phyloP scores from a whole-genome alignment of 2,797 vertebrate species.

The Megalops cyprinoides region DNA sequence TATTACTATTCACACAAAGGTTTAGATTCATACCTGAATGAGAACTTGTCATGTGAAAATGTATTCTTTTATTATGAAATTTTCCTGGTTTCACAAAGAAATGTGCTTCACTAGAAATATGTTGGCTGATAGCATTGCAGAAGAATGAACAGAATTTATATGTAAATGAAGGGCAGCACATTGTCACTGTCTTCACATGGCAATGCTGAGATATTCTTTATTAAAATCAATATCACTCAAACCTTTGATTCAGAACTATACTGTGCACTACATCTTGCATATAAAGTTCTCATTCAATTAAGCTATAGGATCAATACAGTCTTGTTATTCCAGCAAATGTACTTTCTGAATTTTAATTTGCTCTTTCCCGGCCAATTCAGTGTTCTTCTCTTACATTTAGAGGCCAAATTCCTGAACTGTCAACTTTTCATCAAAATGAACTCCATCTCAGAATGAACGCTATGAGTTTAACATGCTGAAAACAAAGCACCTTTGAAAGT shows the following conservation, averaged over 20 bases:
- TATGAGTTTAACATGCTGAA: not conserved
- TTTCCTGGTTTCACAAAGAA: not conserved
- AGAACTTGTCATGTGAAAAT: not conserved
- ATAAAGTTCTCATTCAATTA: slow-evolving; percentile 6
- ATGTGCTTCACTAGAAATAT: not conserved
- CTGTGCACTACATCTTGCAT: not conserved
- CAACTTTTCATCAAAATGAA: not conserved
- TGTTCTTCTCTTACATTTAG: not conserved
- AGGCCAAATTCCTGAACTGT: not conserved
- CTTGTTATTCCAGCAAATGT: not conserved
- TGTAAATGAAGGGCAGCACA: not conserved
- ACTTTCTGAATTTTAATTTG: not conserved
- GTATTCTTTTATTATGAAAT: not conserved
- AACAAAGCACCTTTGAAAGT: not conserved
- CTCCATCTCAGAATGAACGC: too few species aligned
- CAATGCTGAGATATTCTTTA: not conserved
- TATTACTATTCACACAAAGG: not conserved
- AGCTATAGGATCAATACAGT: not conserved
- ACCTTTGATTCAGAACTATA: not conserved
- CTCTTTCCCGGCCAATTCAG: not conserved
- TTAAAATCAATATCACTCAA: slow-evolving; percentile 10
- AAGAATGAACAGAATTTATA: not conserved
- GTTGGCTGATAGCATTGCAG: not conserved
- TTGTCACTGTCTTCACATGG: not conserved
- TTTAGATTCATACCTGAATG: not conserved